Base-by-base conservation (phyloP, 2,797 vertebrate species). In the Urophycis tenuis region DNA sequence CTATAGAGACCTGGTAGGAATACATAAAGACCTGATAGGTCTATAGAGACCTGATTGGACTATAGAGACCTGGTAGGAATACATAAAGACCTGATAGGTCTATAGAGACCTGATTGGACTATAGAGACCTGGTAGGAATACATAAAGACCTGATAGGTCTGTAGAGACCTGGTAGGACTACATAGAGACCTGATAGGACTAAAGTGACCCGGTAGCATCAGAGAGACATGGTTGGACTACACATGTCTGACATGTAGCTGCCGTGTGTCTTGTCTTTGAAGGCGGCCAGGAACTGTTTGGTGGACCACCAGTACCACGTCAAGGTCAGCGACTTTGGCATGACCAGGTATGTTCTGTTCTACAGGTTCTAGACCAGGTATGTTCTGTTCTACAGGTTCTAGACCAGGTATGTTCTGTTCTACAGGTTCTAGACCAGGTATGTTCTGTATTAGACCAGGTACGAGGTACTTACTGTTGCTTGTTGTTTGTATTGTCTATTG, bases 261-360 rank as follows among this genome's bases (percentile, higher is more conserved):
- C 25, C 29, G 36, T 25, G 0, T 79, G 69, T 79, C 71, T 74
- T 12, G 72, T 6, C 67, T 12, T 0, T 73, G 6, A 79, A 97
- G 96, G 96, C 96, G 0, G 96, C 96, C 74, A 94, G 95, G 81
- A 96, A 96, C 89, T 97, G 95, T 88, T 91, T 97, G 89, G 92
- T 97, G 31, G 93, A 87, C 0, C 88, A 89, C 1, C 86, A 92
- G 53, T 91, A 91, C 0, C 76, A 93, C 0, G 93, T 97, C 75
- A 97, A 97, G 87, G 95, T 97, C 72, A 91, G 95, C 0, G 95
- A 96, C 88, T 97, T 97, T 0, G 96, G 96, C 45, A 96, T 96
- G 95, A 91, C 95, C 0, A 95, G 96, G 96, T 96, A 15, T 33
- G 53, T n/a, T 60, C 53, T 60, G 19, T 53, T 60, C 41, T 19